A percentile compares a stretch with the other conserved stretches of the same genome.
These are phyloP conservation scores for Ploceus nigricollis DNA, from an alignment of 2,113 vertebrate genomes.

Conservation along the genomic window DNA sequence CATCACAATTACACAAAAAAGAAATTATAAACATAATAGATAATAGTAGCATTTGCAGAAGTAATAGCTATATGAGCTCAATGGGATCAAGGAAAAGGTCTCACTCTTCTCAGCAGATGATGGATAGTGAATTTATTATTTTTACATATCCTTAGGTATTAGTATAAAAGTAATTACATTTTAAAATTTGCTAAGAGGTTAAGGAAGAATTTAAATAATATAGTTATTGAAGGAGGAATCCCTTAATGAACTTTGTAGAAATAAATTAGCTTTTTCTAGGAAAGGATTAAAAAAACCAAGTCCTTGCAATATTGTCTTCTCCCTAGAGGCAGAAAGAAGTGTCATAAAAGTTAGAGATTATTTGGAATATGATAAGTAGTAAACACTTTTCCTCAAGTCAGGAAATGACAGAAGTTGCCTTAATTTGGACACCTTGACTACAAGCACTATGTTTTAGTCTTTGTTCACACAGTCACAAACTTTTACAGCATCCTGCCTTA, in stretches of 20 bases:
- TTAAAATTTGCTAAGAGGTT: background rate
- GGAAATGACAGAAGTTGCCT: background rate
- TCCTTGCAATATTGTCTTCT: background rate
- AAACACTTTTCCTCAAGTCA: background rate
- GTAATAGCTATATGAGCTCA: background rate
- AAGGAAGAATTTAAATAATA: background rate
- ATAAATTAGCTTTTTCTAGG: background rate
- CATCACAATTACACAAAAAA: background rate
- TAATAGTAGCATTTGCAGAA: background rate
- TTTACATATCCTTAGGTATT: background rate
- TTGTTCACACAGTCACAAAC: background rate
- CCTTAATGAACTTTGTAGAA: background rate
- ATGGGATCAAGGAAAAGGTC: background rate
- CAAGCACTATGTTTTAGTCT: background rate
- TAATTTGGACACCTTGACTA: background rate
- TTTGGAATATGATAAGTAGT: background rate
- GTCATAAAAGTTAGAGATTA: background rate
- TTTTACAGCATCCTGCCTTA: background rate
- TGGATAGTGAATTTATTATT: background rate
- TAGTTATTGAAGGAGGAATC: background rate
- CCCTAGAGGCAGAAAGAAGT: background rate
- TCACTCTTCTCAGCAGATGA: background rate
- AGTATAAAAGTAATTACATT: background rate
- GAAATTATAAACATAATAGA: background rate
- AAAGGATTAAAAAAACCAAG: background rate